Evolutionary conservation across 2,888 invertebrate genomes (phyloP), one percentile per base, ranked within the genome.

Genomic region (Pheosia gnoma): DNA sequence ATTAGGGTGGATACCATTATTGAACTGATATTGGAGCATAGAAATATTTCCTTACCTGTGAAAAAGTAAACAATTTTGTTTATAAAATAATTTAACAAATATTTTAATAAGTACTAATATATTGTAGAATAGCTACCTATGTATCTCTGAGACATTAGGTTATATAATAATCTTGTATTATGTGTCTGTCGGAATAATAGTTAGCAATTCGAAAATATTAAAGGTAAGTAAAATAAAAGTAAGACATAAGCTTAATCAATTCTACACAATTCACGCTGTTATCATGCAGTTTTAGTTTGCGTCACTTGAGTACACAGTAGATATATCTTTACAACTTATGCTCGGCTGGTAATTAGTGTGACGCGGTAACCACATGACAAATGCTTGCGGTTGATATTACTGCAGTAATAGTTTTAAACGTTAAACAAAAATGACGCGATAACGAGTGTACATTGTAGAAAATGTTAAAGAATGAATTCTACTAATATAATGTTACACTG

Each of bases 261-360:
- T 25, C 9, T 51, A 9, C 3, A 51, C 25, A 25, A 25, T 25
- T 25, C 25, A 25, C 25, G 25, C 13, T 56, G 51, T 60, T 53
- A 60, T 60, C 60, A 25, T 58, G 58, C 36, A 38, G 43, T 59
- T 59, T 13, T 41, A 59, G 9, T 49, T 59, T 58, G 62, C 66
- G 66, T 63, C 61, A 63, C 4, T 55, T 54, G 36, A 45, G 57
- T n/a, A 36, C 39, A 56, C 43, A 52, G 49, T 52, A 51, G 7
- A 9, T 56, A 60, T 57, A 43, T 66, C 57, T 63, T 62, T 63
- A 62, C 49, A 39, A 43, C 56, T 38, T 9, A 55, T 47, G 37
- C 10, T 6, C 39, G 39, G n/a, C 13, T 36, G 51, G 47, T 66
- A 68, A 70, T 70, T 70, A 68, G 63, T 62, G 38, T 58, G 67